These are phyloP conservation scores for Sylvia borin DNA, from an alignment of 2,797 vertebrate species.

Conservation along the genomic window DNA sequence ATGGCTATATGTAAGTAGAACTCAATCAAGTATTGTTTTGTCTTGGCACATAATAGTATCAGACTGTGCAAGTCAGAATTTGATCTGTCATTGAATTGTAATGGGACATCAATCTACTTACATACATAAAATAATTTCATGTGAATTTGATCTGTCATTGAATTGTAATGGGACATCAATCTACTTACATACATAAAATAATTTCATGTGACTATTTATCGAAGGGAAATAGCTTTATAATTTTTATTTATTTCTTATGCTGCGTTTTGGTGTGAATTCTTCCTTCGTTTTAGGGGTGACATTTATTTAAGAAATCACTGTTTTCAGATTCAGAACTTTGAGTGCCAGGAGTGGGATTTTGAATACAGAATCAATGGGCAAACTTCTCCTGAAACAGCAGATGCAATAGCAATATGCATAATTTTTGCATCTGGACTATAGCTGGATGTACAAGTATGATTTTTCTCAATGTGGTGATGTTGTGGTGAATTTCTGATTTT, in stretches of 20 bases:
- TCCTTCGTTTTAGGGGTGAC: background rate
- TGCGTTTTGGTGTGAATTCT: background rate
- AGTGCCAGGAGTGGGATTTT: background rate
- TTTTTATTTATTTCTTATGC: background rate
- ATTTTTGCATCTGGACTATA: background rate
- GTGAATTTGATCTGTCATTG: background rate
- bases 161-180: background rate
- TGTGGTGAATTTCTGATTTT: background rate
- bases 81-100: background rate
- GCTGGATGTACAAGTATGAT: background rate
- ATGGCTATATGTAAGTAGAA: conserved; percentile 98
- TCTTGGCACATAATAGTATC: background rate
- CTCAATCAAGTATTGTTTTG: background rate
- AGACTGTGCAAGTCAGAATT: background rate
- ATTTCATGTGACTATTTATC: background rate
- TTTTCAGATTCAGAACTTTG: background rate
- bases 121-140: background rate
- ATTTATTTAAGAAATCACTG: background rate
- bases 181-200: background rate
- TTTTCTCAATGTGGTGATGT: background rate
- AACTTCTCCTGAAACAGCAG: background rate
- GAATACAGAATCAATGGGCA: background rate
- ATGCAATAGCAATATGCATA: background rate
- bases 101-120: background rate
- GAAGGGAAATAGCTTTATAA: background rate